phyloP scores from a whole-genome alignment of 2,113 vertebrate genomes.

The Oenanthe melanoleuca region DNA sequence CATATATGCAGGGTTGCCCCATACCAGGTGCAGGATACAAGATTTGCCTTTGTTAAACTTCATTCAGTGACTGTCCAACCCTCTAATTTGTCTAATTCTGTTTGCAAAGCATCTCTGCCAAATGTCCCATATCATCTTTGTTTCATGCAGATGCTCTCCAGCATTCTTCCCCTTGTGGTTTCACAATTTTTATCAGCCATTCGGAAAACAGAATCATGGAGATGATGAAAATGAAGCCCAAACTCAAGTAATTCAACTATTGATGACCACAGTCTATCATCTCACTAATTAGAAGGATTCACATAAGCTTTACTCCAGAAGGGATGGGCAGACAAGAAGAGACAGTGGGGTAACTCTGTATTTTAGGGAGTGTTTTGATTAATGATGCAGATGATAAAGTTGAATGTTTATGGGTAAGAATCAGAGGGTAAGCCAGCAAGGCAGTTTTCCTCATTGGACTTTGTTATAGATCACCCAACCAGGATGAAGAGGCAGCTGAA shows the following conservation, averaged over 20 bases:
- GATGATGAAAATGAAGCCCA: neutral
- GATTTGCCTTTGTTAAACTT: neutral
- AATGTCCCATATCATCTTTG: neutral
- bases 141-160: neutral
- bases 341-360: neutral
- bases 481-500: neutral
- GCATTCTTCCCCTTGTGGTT: neutral
- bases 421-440: neutral
- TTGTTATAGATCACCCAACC: neutral
- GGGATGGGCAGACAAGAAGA: neutral
- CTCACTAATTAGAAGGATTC: neutral
- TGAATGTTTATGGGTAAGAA: neutral
- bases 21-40: neutral
- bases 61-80: neutral
- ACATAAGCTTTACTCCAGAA: neutral
- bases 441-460: neutral
- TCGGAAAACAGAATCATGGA: neutral
- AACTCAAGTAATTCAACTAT: neutral
- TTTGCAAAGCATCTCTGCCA: neutral
- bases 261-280: neutral
- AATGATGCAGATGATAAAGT: neutral
- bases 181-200: neutral
- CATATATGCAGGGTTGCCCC: fast-evolving
- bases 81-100: neutral
- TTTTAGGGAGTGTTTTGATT: neutral